These are phyloP conservation scores for Tineola bisselliella DNA, from an alignment of 2,888 invertebrate species.

Conservation along the genomic window DNA sequence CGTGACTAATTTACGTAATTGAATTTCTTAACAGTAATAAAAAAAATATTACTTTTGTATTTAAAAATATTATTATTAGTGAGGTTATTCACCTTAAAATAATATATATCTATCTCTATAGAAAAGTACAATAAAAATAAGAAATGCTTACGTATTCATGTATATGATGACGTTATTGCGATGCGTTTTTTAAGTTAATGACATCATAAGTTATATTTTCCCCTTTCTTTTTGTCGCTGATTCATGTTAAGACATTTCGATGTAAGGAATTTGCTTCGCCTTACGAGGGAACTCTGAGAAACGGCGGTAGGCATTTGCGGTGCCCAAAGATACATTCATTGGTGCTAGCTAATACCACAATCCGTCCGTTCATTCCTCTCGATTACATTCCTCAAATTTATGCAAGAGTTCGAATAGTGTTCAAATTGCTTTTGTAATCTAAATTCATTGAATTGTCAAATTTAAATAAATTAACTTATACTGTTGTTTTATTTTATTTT, in stretches of 20 bases:
- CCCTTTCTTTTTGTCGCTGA: background rate
- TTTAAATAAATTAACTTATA: background rate
- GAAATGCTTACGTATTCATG: no score
- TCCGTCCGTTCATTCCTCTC: background rate
- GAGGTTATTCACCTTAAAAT: background rate
- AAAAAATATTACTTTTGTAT: background rate
- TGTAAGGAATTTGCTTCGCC: background rate
- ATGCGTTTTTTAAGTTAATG: background rate
- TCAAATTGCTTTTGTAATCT: background rate
- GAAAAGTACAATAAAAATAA: no score
- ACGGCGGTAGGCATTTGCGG: background rate
- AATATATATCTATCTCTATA: no score
- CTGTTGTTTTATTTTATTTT: background rate
- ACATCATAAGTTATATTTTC: background rate
- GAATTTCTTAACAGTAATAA: background rate
- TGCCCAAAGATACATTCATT: background rate
- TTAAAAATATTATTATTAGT: background rate
- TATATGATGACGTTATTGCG: background rate
- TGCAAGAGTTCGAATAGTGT: background rate
- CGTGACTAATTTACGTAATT: slow-evolving; percentile 1
- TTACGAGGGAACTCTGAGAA: background rate
- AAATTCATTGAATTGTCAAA: background rate
- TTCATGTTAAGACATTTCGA: background rate
- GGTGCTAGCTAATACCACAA: background rate
- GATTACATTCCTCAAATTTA: slow-evolving; percentile 4